A percentile compares a stretch with the other conserved stretches of the same genome.
These are phyloP conservation scores for Rhabdophis nuchalis DNA, from an alignment of 2,797 vertebrate species.

Conservation along the genomic window DNA sequence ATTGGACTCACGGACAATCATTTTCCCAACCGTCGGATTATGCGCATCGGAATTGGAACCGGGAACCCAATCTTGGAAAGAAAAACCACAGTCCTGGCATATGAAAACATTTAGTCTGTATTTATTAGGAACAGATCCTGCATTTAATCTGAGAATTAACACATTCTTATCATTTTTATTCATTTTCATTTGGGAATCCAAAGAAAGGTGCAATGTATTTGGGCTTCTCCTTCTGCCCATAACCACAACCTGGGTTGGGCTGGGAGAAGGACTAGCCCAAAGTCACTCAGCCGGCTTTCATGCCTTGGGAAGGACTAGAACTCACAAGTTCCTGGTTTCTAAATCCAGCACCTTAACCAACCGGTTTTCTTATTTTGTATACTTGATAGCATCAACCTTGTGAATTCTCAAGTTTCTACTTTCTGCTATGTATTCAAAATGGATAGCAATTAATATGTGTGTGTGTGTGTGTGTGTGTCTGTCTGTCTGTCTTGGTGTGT, in stretches of 20 bases:
- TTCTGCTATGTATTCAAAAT: too few species aligned
- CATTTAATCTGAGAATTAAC: neutral
- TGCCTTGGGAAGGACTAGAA: neutral
- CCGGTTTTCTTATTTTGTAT: constrained; percentile 1
- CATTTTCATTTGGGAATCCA: neutral
- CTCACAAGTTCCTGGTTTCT: neutral
- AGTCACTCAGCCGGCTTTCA: neutral
- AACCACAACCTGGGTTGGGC: neutral
- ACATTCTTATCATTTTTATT: neutral
- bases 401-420: too few species aligned
- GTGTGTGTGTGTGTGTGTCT: too few species aligned
- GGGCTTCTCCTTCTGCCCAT: neutral
- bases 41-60: neutral
- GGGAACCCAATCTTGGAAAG: neutral
- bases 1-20: neutral
- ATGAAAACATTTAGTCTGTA: neutral
- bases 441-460: too few species aligned
- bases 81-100: neutral
- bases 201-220: neutral
- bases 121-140: neutral
- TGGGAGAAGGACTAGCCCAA: neutral
- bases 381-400: neutral
- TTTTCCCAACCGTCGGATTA: neutral
- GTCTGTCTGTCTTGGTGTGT: too few species aligned
- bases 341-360: neutral